A percentile compares a stretch with the other conserved stretches of the same genome.
phyloP scores from a whole-genome alignment of 2,797 vertebrate species.

The Peromyscus nudipes region DNA sequence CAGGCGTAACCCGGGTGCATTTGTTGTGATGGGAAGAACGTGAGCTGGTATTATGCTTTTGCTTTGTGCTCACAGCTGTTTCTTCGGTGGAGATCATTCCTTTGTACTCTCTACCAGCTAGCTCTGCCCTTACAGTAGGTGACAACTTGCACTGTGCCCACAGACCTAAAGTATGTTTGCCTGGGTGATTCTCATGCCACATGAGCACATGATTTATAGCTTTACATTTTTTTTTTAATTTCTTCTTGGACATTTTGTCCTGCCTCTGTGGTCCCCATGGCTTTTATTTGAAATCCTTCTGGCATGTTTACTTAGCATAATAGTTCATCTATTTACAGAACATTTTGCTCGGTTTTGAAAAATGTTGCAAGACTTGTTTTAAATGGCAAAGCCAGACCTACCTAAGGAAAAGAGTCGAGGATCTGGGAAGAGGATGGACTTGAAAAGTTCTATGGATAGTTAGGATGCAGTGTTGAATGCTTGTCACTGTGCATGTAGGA shows the following conservation, averaged over 20 bases:
- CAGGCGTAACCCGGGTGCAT: not conserved
- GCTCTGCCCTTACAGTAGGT: slow-evolving; percentile 52
- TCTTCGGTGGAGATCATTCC: slow-evolving; percentile 48
- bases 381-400: slow-evolving; percentile 77
- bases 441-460: not conserved
- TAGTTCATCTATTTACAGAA: slow-evolving; percentile 84
- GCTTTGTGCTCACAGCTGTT: not conserved
- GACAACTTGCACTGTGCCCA: slow-evolving; percentile 16
- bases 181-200: slow-evolving; percentile 61
- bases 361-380: slow-evolving; percentile 82
- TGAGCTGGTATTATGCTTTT: not conserved
- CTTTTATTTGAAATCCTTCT: slow-evolving; percentile 80
- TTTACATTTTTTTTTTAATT: not conserved
- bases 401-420: slow-evolving; percentile 76
- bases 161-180: slow-evolving; percentile 71
- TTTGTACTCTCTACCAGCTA: not conserved
- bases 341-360: slow-evolving; percentile 83
- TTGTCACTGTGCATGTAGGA: not conserved
- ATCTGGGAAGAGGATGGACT: slow-evolving; percentile 51
- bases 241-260: slow-evolving; percentile 73
- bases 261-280: slow-evolving; percentile 67
- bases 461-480: not conserved
- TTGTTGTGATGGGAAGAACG: not conserved
- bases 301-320: slow-evolving; percentile 82
- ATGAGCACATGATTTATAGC: slow-evolving; percentile 65